Evolutionary conservation across 1,140 invertebrate species (phyloP).

Genomic region (Ceratitis capitata): DNA sequence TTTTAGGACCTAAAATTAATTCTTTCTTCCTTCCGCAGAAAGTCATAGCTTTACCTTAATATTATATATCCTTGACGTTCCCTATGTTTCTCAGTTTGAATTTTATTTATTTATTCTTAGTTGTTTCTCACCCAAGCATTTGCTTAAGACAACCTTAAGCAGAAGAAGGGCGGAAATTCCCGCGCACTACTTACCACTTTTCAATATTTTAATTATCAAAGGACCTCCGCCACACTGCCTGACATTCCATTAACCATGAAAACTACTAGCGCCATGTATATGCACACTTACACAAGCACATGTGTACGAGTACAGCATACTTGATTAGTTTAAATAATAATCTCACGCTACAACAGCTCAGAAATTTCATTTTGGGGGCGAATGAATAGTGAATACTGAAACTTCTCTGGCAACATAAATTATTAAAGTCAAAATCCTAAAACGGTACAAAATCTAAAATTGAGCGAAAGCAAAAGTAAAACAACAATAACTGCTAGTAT

Average conservation of each 20-base stretch:
- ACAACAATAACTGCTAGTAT: not conserved
- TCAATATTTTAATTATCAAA: not conserved
- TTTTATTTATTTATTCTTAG: no score
- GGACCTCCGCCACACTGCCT: not conserved
- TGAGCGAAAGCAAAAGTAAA: not conserved
- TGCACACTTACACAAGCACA: no score
- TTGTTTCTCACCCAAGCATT: no score
- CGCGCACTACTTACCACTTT: not conserved
- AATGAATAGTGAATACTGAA: not conserved
- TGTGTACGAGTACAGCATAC: no score
- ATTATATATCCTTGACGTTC: no score
- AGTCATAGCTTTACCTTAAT: no score
- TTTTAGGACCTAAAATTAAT: no score
- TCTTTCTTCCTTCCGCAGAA: no score
- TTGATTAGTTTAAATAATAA: not conserved
- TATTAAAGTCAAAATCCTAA: slow-evolving; percentile 13
- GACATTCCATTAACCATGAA: not conserved
- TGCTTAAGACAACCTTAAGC: not conserved
- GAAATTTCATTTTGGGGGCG: not conserved
- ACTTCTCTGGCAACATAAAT: not conserved
- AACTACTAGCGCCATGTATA: no score
- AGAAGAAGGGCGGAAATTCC: no score
- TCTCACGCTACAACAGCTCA: not conserved
- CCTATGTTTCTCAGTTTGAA: no score
- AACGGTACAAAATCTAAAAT: not conserved